Base-by-base conservation (phyloP, 2,888 invertebrate species). In the Dicyrtomina minuta region DNA sequence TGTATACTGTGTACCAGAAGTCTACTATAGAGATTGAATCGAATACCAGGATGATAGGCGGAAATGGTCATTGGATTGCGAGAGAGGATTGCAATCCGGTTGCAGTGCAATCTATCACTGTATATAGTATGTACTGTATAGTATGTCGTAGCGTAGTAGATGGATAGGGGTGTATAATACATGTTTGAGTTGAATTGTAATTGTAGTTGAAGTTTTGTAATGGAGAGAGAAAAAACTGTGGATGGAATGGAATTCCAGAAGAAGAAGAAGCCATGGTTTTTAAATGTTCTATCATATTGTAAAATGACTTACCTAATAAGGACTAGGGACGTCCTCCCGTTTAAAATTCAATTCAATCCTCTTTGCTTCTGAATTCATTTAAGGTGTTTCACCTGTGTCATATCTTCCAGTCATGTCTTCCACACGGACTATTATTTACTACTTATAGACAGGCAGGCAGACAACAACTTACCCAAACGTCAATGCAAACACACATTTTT, bases 221-320 rank as follows among this genome's bases (percentile, higher is more conserved):
- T 33, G 8, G 4, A 53, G 17, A 53, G 22, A 20, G 55, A 49
- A 49, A 61, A 49, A 49, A 27, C 62, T 44, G 12, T 62, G 27
- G 33, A 61, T 61, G 61, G 46, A 61, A 49, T 62, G 62, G 20
- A 62, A 62, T 62, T 62, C 49, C 62, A 62, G 49, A 62, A 62
- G 49, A n/a, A n/a, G n/a, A n/a, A n/a, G n/a, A n/a, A 49, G 46
- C 33, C 33, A 62, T 17, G 46, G 49, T 27, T 49, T 51, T 62
- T 33, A 33, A 33, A 33, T 33, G 33, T 33, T 3, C 33, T 33
- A 20, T 41, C 33, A 20, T 33, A 33, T 33, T 22, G 60, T 43
- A 60, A 60, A 60, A 60, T 60, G 22, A 55, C 55, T 60, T 60
- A 4, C 60, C 60, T 60, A 33, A 60, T 44, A 60, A 60, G 60